These are phyloP conservation scores for Panzeria rudis DNA, from an alignment of 2,888 invertebrate genomes.

Conservation along the genomic window DNA sequence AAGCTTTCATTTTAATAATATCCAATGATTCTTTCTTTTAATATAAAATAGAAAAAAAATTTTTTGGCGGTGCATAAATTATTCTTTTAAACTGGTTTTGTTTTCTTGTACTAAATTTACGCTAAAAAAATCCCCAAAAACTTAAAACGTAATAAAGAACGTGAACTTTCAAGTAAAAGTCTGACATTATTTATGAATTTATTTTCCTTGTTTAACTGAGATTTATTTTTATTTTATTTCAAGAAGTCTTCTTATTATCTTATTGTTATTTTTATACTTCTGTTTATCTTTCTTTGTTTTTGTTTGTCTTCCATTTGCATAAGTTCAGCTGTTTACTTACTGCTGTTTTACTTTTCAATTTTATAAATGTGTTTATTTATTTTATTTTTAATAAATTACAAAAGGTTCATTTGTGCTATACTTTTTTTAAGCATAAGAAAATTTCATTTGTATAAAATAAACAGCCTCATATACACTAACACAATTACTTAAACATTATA, in stretches of 20 bases:
- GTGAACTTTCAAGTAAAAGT: not conserved
- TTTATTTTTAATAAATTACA: not conserved
- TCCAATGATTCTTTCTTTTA: no score
- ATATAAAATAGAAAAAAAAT: no score
- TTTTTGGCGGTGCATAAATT: no score
- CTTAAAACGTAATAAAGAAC: not conserved
- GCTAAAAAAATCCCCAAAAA: not conserved
- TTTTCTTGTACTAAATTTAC: not conserved
- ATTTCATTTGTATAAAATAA: not conserved
- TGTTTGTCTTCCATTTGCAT: not conserved
- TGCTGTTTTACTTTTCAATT: not conserved
- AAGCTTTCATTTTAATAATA: no score
- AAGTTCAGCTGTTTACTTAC: not conserved
- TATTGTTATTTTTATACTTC: not conserved
- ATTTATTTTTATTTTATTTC: conserved; percentile 1
- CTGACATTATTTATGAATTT: not conserved
- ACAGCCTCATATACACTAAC: not conserved
- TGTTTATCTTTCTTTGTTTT: not conserved
- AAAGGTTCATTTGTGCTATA: conserved; percentile 2
- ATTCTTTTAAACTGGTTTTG: no score
- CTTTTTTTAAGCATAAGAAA: not conserved
- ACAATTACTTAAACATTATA: not conserved
- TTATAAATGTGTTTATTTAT: not conserved
- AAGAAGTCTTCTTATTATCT: not conserved
- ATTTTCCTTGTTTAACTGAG: not conserved